Evolutionary conservation across 2,888 invertebrate genomes (phyloP), one percentile per base, ranked within the genome.

Genomic region (Choristoneura rosaceana): DNA sequence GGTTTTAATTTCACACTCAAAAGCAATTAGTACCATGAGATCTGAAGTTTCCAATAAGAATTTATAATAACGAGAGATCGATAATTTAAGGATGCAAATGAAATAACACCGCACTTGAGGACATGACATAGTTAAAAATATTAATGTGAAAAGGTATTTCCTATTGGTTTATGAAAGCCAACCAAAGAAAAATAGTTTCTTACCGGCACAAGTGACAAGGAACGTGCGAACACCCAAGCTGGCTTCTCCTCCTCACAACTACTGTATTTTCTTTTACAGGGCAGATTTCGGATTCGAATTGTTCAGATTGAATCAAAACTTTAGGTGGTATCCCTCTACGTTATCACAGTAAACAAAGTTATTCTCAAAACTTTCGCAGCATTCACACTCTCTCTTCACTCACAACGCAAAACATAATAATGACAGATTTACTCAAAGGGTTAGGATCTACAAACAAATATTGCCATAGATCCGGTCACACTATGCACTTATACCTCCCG

Each of bases 121-220:
- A 94, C 94, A 94, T 94, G 94, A 93, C 90, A 94, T 92, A 93
- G 93, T 93, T 92, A 92, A 92, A 93, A 91, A 92, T 90, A 92
- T 91, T 92, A 88, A 91, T 87, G 87, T 92, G 94, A 94, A 94
- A 94, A 94, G 94, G 94, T 94, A 94, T 93, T 90, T 91, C 90
- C 92, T 90, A 90, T 91, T 92, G 92, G 92, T 91, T 90, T 82
- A 88, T 88, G 80, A 85, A 86, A 87, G 87, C 84, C 89, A 90
- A 91, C 91, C 90, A 89, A 88, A 85, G 83, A 81, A 84, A 83
- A 82, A 79, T 77, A 79, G 76, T 76, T 68, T 85, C 90, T 93
- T 90, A 92, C 92, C 91, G 87, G 89, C 90, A 90, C 89, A 87
- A 85, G 81, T 85, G 85, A 85, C 79, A 84, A 82, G 84, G 83